Base-by-base conservation (phyloP, 2,888 invertebrate genomes). In the Pyrrhia umbra region DNA sequence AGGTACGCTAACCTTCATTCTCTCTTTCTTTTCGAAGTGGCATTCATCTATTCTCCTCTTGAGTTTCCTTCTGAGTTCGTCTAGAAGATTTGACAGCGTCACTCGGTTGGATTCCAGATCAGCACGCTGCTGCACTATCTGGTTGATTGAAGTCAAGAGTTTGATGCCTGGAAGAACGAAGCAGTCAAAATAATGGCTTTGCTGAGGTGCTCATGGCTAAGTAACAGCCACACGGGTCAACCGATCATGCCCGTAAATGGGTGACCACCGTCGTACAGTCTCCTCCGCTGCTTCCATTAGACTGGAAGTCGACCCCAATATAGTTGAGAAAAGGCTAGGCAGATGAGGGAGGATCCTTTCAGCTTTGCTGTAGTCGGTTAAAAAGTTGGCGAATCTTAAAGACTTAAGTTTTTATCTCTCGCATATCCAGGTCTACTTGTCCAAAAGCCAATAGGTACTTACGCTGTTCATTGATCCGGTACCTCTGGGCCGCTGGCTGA, bases 391-490 rank as follows among this genome's bases (percentile, higher is more conserved):
- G n/a, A n/a, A n/a, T n/a, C n/a, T n/a, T n/a, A n/a, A n/a, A n/a
- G n/a, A n/a, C n/a, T n/a, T n/a, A n/a, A n/a, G n/a, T n/a, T n/a
- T n/a, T n/a, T n/a, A n/a, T n/a, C n/a, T n/a, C n/a, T n/a, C n/a
- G n/a, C n/a, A n/a, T n/a, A 23, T 23, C 9, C 27, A 27, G 9
- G 27, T 27, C 6, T 27, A 27, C 10, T 2, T 30, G 30, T 3
- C 30, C 13, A 30, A 13, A 34, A 34, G n/a, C n/a, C n/a, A n/a
- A n/a, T n/a, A n/a, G n/a, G n/a, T 15, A 79, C 89, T 87, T 61
- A 95, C 95, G 85, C 65, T 94, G 94, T 39, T 95, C 95, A 67
- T 94, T 95, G 16, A 94, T 77, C 3, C 90, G 83, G 60, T 90
- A 89, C n/a, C 95, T 82, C 67, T 91, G 91, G 0, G 88, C 88